Evolutionary conservation across 2,797 vertebrate species (phyloP).

Genomic region (Rhynchotus rufescens): DNA sequence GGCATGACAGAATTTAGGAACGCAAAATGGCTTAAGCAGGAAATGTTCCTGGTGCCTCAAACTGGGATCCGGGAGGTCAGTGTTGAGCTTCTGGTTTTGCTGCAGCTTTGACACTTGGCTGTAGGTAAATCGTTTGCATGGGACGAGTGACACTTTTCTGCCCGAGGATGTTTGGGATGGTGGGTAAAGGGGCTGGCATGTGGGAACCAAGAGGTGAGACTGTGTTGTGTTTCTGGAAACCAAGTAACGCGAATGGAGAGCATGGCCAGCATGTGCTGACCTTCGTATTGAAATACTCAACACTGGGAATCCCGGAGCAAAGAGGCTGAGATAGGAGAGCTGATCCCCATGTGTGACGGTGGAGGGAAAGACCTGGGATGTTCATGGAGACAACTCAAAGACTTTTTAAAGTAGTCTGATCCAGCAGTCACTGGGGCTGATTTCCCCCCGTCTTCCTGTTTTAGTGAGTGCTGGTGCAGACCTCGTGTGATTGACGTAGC

Average conservation of each 20-base stretch:
- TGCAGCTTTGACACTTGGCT: not conserved
- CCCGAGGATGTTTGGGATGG: not conserved
- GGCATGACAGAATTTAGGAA: not conserved
- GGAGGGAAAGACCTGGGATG: not conserved
- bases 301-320: not conserved
- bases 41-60: not conserved
- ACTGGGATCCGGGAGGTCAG: not conserved
- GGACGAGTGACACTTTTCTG: not conserved
- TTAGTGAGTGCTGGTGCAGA: not conserved
- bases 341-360: rapidly evolving
- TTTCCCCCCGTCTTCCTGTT: not conserved
- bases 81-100: not conserved
- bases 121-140: not conserved
- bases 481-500: not conserved
- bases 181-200: not conserved
- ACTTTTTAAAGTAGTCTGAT: not conserved
- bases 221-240: not conserved
- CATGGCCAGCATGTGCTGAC: not conserved
- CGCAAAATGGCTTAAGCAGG: not conserved
- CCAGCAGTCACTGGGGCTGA: not conserved
- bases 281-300: not conserved
- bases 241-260: not conserved
- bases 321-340: not conserved
- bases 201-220: not conserved
- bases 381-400: not conserved